Percentiles rank a stretch among this genome's conserved stretches.
Conservation (phyloP, 2,888 invertebrate genomes). For the Diabrotica balteata region DNA sequence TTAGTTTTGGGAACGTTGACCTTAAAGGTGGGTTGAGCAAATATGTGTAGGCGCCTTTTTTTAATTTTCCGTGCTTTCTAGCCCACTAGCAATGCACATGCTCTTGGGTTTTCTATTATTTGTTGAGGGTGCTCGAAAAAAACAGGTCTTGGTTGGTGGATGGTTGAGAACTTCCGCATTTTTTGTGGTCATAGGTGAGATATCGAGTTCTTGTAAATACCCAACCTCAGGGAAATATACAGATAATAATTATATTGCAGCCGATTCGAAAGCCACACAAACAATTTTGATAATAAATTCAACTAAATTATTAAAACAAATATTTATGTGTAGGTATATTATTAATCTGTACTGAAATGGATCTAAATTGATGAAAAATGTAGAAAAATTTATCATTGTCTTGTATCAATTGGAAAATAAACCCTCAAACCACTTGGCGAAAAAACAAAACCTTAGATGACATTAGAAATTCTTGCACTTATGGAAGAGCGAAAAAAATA, state of each 20-base stretch:
- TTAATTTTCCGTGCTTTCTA: conserved; percentile 34
- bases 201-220: not conserved
- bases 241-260: not conserved
- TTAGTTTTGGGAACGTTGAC: conserved; percentile 33
- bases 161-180: conserved; percentile 34
- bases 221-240: not conserved
- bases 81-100: conserved; percentile 42
- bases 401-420: too few species aligned
- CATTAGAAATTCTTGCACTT: too few species aligned
- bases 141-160: conserved; percentile 19
- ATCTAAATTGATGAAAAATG: too few species aligned
- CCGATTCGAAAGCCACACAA: too few species aligned
- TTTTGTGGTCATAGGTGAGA: conserved; percentile 7
- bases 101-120: conserved; percentile 38
- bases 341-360: too few species aligned
- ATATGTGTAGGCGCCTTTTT: conserved; percentile 40
- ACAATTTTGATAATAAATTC: too few species aligned
- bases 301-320: too few species aligned
- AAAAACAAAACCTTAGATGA: too few species aligned
- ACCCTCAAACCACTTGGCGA: too few species aligned
- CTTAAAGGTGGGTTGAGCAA: conserved; percentile 35
- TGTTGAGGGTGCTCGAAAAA: conserved; percentile 20
- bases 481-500: too few species aligned
- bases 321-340: too few species aligned
- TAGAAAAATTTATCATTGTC: too few species aligned